These are phyloP conservation scores for Neolamprologus tretocephalus DNA, from an alignment of 2,113 vertebrate species.

Conservation along the genomic window DNA sequence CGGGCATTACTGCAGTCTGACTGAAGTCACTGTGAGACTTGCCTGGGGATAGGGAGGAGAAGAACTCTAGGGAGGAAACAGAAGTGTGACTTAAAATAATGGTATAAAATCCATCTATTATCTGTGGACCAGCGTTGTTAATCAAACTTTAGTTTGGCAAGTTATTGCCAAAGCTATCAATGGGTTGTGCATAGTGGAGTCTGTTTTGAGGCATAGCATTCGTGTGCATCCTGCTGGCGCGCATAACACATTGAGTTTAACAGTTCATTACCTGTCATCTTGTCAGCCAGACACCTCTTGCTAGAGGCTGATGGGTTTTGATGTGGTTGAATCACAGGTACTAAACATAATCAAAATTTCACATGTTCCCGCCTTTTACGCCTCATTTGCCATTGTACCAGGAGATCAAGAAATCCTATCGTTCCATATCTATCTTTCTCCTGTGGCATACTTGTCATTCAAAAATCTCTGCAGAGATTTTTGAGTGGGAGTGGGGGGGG, in stretches of 20 bases:
- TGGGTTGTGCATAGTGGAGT: neutral
- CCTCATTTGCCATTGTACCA: neutral
- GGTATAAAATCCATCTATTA: neutral
- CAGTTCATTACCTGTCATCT: constrained; percentile 7
- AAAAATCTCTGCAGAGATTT: neutral
- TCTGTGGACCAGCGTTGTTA: neutral
- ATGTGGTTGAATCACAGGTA: neutral
- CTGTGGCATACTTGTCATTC: constrained; percentile 19
- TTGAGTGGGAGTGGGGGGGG: neutral
- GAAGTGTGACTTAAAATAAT: neutral
- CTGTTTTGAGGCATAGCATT: neutral
- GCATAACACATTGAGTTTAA: neutral
- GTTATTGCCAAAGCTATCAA: neutral
- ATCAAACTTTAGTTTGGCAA: neutral
- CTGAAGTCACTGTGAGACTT: neutral
- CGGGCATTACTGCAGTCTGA: constrained; percentile 5
- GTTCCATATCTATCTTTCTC: neutral
- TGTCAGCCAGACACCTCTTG: neutral
- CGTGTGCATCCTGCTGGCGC: neutral
- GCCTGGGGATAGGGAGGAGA: neutral
- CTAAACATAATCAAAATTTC: neutral
- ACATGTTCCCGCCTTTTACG: neutral
- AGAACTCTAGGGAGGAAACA: neutral
- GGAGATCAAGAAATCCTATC: neutral
- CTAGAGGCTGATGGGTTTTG: neutral